Evolutionary conservation across 2,888 invertebrate genomes (phyloP), one percentile per base, ranked within the genome.

Genomic region (Euproctis similis): DNA sequence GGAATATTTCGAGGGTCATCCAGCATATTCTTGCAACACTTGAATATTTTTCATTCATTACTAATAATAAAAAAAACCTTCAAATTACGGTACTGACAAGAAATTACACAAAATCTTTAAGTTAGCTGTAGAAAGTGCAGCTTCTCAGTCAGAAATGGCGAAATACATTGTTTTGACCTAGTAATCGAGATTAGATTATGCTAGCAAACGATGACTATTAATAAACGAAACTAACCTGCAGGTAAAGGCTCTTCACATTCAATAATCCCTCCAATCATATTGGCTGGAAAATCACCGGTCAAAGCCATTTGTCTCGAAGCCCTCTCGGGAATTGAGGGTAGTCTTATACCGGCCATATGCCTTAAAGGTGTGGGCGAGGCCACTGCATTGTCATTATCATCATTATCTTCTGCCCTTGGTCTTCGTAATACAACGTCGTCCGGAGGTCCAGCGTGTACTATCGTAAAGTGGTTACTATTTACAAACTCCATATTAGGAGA

Each of bases 221-320:
- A n/a, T n/a, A 14, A 14, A 6, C 6, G 14, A 14, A 14, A 50
- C 87, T 85, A 80, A 94, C 94, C 93, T 53, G 93, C 91, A 24
- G 96, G 97, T 42, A 97, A 75, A 8, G 95, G 93, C 59, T 94
- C 94, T 51, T 94, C 94, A 38, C 87, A 87, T 46, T 89, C 89
- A 14, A 87, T 87, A 29, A 87, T 85, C 31, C 84, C 84, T 20
- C 84, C 84, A 53, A 84, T 84, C 84, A 84, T 84, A 59, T 82
- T 82, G 12, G 84, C 81, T 12, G 84, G 84, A 46, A 81, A 84
- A 75, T 86, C 72, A 64, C 89, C 63, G 54, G 87, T 69, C 67
- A 85, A 53, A 56, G 88, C 75, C 85, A 87, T 73, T 68, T 87
- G 74, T 46, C 86, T 51, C 7, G 84, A 82, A 1, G 88, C 88